phyloP scores from a whole-genome alignment of 2,797 vertebrate species.

The Oophaga sylvatica region DNA sequence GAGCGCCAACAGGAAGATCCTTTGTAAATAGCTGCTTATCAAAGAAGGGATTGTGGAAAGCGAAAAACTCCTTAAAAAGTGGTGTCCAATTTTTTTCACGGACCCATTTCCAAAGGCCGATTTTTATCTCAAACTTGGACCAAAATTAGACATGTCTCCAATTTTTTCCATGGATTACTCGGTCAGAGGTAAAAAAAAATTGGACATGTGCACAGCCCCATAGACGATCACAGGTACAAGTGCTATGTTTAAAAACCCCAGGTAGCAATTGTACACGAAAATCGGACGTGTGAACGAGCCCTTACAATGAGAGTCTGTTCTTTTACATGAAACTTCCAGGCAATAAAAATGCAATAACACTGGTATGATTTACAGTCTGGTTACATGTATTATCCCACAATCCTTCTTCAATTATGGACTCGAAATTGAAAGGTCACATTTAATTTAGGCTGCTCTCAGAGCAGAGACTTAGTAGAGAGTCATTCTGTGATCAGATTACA shows the following conservation, averaged over 20 bases:
- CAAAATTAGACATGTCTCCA: too few relatives aligned
- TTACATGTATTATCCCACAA: constrained; percentile 21
- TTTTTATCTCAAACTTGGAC: too few relatives aligned
- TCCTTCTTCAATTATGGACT: constrained; percentile 25
- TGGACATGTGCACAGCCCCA: too few relatives aligned
- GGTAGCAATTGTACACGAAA: too few relatives aligned
- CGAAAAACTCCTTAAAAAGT: not conserved
- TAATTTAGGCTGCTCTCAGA: constrained; percentile 34
- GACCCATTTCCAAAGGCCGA: too few relatives aligned
- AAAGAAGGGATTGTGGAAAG: not conserved
- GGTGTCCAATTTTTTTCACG: too few relatives aligned
- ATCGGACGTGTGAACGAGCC: too few relatives aligned
- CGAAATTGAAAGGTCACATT: constrained; percentile 12
- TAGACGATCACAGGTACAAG: too few relatives aligned
- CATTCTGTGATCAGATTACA: constrained; percentile 13
- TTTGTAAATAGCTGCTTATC: not conserved
- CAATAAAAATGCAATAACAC: not conserved
- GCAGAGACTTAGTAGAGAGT: constrained; percentile 14
- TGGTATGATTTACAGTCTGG: constrained; percentile 10
- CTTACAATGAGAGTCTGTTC: not conserved
- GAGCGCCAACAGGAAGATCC: not conserved
- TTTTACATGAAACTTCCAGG: not conserved
- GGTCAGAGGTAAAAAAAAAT: too few relatives aligned
- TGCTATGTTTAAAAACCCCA: too few relatives aligned
- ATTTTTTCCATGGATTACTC: too few relatives aligned